phyloP scores from a whole-genome alignment of 2,888 invertebrate genomes.

The Pardosa pseudoannulata region DNA sequence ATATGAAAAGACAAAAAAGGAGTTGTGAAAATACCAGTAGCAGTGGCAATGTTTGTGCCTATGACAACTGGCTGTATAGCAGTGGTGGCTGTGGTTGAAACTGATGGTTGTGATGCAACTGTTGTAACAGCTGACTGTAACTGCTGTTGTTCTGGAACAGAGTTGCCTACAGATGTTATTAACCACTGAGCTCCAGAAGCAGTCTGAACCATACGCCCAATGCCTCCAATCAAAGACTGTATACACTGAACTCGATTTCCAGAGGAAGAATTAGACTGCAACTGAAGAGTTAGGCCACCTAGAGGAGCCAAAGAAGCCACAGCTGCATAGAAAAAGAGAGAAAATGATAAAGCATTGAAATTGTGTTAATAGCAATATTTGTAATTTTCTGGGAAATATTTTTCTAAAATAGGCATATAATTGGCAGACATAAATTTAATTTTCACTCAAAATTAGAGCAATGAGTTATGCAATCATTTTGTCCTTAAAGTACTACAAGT shows the following conservation, averaged over 20 bases:
- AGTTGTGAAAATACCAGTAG: slow-evolving; percentile 60
- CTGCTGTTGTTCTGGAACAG: slow-evolving; percentile 34
- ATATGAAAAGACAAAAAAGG: no score
- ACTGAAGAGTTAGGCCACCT: slow-evolving; percentile 49
- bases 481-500: no score
- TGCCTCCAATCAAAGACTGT: slow-evolving; percentile 54
- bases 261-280: slow-evolving; percentile 26
- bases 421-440: no score
- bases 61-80: slow-evolving; percentile 35
- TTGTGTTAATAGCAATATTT: no score
- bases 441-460: no score
- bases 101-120: background rate
- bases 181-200: slow-evolving; percentile 84
- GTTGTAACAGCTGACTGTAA: slow-evolving; percentile 1
- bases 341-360: no score
- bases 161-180: slow-evolving; percentile 79
- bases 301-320: slow-evolving; percentile 54
- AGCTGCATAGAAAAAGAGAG: no score
- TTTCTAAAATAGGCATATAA: no score
- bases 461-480: no score
- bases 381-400: no score
- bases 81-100: background rate
- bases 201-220: slow-evolving; percentile 82
- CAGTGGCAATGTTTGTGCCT: slow-evolving; percentile 38
- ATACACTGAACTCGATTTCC: slow-evolving; percentile 75